Conservation (phyloP, 2,888 invertebrate species). For the Trichopoda pennipes region DNA sequence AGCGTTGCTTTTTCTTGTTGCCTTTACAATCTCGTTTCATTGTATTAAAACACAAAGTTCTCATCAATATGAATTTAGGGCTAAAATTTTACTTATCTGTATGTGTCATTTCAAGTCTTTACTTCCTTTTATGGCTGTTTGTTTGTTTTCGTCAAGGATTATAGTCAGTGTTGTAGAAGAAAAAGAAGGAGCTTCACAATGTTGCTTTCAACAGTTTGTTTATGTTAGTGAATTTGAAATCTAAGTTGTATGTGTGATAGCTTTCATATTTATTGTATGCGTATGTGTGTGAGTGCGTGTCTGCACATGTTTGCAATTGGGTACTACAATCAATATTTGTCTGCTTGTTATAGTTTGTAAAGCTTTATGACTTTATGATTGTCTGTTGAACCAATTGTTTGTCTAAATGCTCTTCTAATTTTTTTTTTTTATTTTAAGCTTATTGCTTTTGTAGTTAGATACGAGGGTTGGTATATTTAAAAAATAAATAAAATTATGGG, state of each 20-base stretch:
- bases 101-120: conserved; percentile 4
- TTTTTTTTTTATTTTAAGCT: neutral
- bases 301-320: neutral
- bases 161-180: neutral
- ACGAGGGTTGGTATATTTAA: conserved; percentile 9
- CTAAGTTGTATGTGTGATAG: too few relatives aligned
- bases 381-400: conserved; percentile 29
- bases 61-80: neutral
- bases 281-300: neutral
- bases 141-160: neutral
- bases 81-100: neutral
- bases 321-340: conserved; percentile 51
- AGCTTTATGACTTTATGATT: conserved; percentile 53
- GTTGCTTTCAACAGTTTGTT: conserved; percentile 12
- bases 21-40: conserved; percentile 11
- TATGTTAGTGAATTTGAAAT: neutral
- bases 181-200: neutral
- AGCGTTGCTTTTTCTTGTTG: neutral
- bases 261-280: neutral
- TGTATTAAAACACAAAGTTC: conserved; percentile 24
- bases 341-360: conserved; percentile 26
- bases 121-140: neutral
- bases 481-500: neutral
- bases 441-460: neutral
- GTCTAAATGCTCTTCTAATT: neutral